phyloP scores from a whole-genome alignment of 2,888 invertebrate species.

The Hymenopus coronatus region DNA sequence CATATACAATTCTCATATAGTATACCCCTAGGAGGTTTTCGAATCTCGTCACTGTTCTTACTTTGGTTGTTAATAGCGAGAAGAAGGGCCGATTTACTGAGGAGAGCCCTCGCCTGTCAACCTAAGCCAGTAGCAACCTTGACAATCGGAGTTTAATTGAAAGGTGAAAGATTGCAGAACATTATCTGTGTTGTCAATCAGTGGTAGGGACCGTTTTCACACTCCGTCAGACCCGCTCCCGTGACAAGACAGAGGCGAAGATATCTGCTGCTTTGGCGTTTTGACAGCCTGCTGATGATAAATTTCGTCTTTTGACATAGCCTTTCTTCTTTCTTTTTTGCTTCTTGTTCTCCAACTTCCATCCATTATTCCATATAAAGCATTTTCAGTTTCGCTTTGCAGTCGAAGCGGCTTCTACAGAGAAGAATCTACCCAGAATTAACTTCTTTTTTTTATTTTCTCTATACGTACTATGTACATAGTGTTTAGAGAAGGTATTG shows the following conservation, averaged over 20 bases:
- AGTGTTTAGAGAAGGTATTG: no score
- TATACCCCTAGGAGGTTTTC: no score
- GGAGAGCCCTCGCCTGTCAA: no score
- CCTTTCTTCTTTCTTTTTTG: neutral
- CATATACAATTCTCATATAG: no score
- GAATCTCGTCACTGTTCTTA: no score
- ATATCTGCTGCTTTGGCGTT: neutral
- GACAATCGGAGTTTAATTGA: neutral
- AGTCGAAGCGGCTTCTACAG: neutral
- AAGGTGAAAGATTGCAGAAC: neutral
- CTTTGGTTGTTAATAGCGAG: no score
- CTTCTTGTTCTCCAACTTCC: neutral
- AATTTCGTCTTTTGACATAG: neutral
- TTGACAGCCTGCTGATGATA: conserved; percentile 3
- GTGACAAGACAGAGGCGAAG: neutral
- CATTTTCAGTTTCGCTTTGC: neutral
- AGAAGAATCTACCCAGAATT: neutral
- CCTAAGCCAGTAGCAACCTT: neutral
- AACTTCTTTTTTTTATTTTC: neutral
- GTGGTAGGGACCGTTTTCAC: neutral
- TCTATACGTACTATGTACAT: no score
- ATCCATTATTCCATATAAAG: neutral
- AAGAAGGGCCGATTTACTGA: no score
- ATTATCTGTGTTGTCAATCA: neutral
- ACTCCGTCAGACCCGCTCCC: neutral